Conservation (phyloP, 2,113 vertebrate genomes). For the Poeciliopsis occidentalis region DNA sequence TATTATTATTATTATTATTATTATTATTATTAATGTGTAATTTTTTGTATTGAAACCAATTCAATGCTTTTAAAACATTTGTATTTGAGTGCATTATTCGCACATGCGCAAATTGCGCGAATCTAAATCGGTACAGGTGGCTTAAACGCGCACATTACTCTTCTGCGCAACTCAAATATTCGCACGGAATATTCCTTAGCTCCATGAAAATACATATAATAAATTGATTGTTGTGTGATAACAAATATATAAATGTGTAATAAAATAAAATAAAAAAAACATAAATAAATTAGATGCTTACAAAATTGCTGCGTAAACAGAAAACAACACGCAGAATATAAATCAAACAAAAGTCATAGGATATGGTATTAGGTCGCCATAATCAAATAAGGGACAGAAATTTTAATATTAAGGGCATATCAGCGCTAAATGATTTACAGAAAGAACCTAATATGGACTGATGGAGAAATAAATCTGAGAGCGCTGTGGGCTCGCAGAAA, state of each 20-base stretch:
- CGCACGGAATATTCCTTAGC: not conserved
- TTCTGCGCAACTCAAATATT: not conserved
- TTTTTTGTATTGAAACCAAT: not conserved
- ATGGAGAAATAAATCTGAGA: constrained; percentile 27
- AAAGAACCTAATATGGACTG: not conserved
- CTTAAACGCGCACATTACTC: not conserved
- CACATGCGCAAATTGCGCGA: not conserved
- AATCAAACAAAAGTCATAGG: not conserved
- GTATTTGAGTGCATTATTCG: not conserved
- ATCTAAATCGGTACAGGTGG: not conserved
- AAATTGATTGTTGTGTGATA: not conserved
- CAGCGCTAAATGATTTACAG: not conserved
- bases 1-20: not conserved
- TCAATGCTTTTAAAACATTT: not conserved
- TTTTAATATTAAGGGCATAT: not conserved
- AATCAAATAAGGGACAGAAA: too few species aligned
- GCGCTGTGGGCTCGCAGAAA: not conserved
- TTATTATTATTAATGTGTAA: not conserved
- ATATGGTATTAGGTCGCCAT: not conserved
- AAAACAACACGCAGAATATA: too few species aligned
- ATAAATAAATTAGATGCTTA: too few species aligned
- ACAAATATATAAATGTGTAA: not conserved
- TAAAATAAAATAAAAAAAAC: not conserved
- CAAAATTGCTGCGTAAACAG: too few species aligned
- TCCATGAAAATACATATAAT: not conserved